phyloP scores from a whole-genome alignment of 2,888 invertebrate species.

The Cloeon dipterum region DNA sequence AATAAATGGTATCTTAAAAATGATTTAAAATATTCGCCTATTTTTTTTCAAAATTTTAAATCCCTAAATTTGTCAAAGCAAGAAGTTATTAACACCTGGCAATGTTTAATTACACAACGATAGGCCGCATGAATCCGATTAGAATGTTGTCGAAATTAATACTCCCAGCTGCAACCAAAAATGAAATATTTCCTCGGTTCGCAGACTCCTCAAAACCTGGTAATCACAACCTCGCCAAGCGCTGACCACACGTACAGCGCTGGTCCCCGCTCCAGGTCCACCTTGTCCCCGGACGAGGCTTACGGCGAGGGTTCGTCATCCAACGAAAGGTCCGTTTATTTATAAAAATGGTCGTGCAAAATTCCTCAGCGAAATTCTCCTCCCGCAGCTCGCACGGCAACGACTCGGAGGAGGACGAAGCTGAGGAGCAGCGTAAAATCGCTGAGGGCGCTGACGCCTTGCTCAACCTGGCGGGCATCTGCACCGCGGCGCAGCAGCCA shows the following conservation, averaged over 20 bases:
- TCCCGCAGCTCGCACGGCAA: slow-evolving; percentile 1
- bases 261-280: slow-evolving; percentile 14
- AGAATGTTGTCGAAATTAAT: too few species aligned
- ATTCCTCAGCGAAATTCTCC: neutral
- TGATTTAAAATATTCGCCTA: too few species aligned
- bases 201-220: slow-evolving; percentile 13
- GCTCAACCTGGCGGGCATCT: slow-evolving; percentile 45
- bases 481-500: slow-evolving; percentile 12
- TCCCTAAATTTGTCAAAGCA: too few species aligned
- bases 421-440: slow-evolving; percentile 44
- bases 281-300: slow-evolving; percentile 26
- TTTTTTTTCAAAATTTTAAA: too few species aligned
- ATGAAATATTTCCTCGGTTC: too few species aligned
- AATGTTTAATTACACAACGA: too few species aligned
- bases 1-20: too few species aligned
- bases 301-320: slow-evolving; percentile 17
- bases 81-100: too few species aligned
- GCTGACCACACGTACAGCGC: slow-evolving; percentile 86
- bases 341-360: too few species aligned
- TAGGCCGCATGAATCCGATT: too few species aligned
- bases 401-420: slow-evolving; percentile 20
- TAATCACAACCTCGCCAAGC: slow-evolving; percentile 71
- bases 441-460: slow-evolving; percentile 53
- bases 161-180: too few species aligned
- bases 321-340: slow-evolving; percentile 25